These are phyloP conservation scores for Caradrina kadenii DNA, from an alignment of 2,888 invertebrate genomes.

Conservation along the genomic window DNA sequence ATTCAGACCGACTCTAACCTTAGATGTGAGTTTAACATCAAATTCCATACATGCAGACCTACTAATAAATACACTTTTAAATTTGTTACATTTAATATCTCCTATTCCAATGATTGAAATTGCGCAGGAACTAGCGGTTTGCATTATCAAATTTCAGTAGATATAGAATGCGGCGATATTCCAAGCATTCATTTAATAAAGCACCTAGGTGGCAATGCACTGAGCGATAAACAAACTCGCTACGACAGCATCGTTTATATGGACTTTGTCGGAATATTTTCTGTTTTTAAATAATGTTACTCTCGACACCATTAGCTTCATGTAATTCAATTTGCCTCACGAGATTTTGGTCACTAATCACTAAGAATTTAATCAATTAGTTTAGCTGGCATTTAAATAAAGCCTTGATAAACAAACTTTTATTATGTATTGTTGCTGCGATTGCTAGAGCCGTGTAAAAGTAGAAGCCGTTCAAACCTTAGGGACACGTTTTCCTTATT, in stretches of 20 bases:
- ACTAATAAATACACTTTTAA: too few species aligned
- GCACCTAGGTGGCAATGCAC: not conserved
- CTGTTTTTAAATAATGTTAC: not conserved
- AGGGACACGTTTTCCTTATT: not conserved
- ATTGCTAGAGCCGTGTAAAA: not conserved
- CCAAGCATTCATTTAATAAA: conserved; percentile 12
- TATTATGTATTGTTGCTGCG: too few species aligned
- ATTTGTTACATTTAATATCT: too few species aligned
- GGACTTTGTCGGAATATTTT: not conserved
- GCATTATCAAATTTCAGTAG: conserved; percentile 21
- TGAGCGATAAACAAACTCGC: not conserved
- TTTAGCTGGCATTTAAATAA: too few species aligned
- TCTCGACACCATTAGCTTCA: not conserved
- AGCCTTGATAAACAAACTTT: too few species aligned
- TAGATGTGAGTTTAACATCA: too few species aligned
- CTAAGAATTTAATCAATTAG: not conserved
- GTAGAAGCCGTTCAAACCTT: not conserved
- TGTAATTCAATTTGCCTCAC: not conserved
- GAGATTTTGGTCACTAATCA: not conserved
- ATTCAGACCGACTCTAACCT: too few species aligned
- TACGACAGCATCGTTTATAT: not conserved
- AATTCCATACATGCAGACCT: too few species aligned
- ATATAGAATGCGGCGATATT: conserved; percentile 1
- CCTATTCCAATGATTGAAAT: not conserved
- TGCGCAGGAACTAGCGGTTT: not conserved